A percentile compares a stretch with the other conserved stretches of the same genome.
Evolutionary conservation across 2,797 vertebrate genomes (phyloP).

Genomic region (Cyprinella venusta): DNA sequence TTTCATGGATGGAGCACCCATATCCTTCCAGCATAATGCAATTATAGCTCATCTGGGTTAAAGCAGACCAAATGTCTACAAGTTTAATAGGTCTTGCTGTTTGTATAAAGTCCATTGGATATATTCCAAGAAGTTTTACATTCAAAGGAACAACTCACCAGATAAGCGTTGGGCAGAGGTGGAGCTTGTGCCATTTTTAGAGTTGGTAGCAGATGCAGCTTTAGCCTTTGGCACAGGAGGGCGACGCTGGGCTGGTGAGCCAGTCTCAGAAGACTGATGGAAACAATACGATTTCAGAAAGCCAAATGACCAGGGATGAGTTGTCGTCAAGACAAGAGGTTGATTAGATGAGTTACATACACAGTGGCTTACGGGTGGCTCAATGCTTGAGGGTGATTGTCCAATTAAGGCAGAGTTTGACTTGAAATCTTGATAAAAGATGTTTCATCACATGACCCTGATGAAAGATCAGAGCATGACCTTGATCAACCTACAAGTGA

Average conservation of each 20-base stretch:
- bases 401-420: not conserved
- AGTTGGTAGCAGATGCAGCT: constrained; percentile 63
- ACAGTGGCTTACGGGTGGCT: not conserved
- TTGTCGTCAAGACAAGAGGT: not conserved
- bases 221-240: constrained; percentile 78
- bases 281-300: not conserved
- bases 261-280: constrained; percentile 73
- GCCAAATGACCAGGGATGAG: not conserved
- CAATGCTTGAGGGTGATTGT: constrained; percentile 16
- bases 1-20: too few species aligned
- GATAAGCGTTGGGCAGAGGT: constrained; percentile 29
- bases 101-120: too few species aligned
- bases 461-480: not conserved
- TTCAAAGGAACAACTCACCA: constrained; percentile 21
- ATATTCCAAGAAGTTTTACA: too few species aligned
- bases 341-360: constrained; percentile 11
- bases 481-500: not conserved
- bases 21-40: too few species aligned
- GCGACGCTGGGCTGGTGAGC: constrained; percentile 77
- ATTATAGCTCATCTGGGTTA: too few species aligned
- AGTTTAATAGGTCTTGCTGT: too few species aligned
- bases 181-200: constrained; percentile 72
- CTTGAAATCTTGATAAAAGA: not conserved
- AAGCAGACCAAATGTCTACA: too few species aligned
- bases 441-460: not conserved